These are phyloP conservation scores for Piprites chloris DNA, from an alignment of 2,113 vertebrate genomes.

Conservation along the genomic window DNA sequence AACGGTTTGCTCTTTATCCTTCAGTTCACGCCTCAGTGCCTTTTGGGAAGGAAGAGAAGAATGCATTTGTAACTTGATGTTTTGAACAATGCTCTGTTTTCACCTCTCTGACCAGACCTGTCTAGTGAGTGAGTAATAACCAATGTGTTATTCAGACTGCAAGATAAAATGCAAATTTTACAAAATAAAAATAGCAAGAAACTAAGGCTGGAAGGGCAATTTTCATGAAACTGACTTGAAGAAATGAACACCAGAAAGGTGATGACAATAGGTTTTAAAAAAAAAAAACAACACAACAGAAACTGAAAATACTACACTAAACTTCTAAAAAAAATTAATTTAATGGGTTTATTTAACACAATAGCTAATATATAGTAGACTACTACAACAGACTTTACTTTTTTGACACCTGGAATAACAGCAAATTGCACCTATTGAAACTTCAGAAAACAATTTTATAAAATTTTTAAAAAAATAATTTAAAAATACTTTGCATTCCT, in stretches of 20 bases:
- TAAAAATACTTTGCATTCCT: not conserved
- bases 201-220: not conserved
- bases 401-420: not conserved
- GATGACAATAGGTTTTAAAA: not conserved
- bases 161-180: slow-evolving; percentile 23
- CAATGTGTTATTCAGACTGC: not conserved
- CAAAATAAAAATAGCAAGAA: not conserved
- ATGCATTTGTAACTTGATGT: not conserved
- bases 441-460: slow-evolving; percentile 14
- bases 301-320: not conserved
- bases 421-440: not conserved
- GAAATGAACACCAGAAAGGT: not conserved
- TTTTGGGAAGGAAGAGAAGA: slow-evolving; percentile 65
- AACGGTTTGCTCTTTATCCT: slow-evolving; percentile 87
- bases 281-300: not conserved
- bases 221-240: not conserved
- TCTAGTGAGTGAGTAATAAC: not conserved
- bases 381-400: not conserved
- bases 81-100: not conserved
- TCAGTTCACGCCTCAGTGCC: slow-evolving; percentile 85
- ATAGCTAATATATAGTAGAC: not conserved
- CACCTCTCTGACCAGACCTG: not conserved
- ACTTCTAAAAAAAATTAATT: not conserved
- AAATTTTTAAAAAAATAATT: not conserved
- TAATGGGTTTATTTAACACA: not conserved